A percentile compares a stretch with the other conserved stretches of the same genome.
phyloP scores from a whole-genome alignment of 2,113 vertebrate species.

The Syngnathus scovelli region DNA sequence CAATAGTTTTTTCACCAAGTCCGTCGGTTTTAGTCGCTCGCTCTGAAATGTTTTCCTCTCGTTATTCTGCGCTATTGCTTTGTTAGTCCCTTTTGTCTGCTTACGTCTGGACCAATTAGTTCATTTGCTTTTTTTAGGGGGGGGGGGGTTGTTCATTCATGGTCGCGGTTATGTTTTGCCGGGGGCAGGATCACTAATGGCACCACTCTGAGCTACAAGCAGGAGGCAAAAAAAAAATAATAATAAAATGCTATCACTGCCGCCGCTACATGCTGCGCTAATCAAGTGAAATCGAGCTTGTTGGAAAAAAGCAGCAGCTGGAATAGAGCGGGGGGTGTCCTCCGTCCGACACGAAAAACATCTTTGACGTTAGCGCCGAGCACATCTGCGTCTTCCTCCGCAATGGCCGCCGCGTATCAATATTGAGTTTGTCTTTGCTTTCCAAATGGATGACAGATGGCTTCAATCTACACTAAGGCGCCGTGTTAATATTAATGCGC shows the following conservation, averaged over 20 bases:
- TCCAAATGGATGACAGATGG: neutral
- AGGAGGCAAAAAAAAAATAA: conserved; percentile 16
- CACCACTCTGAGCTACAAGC: conserved; percentile 32
- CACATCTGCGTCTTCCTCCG: conserved; percentile 17
- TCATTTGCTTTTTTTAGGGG: neutral
- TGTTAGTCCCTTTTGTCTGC: neutral
- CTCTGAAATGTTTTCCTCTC: neutral
- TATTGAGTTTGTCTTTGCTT: neutral
- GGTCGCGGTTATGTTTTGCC: neutral
- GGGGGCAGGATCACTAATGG: conserved; percentile 11
- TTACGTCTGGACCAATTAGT: neutral
- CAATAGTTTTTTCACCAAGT: too few relatives aligned
- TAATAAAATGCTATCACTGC: conserved; percentile 12
- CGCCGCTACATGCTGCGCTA: conserved; percentile 38
- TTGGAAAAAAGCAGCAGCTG: conserved; percentile 30
- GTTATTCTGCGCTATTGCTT: too few relatives aligned
- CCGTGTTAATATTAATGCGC: neutral
- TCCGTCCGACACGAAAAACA: conserved; percentile 37
- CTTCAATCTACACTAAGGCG: conserved; percentile 6
- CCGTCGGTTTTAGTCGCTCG: neutral
- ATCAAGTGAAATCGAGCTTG: conserved; percentile 39
- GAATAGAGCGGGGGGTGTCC: conserved; percentile 20
- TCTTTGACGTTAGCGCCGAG: conserved; percentile 38
- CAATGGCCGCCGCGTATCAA: conserved; percentile 11
- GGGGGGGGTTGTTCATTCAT: neutral